Conservation (phyloP, 35 echinoderm and acorn worm genomes). For the Patiria miniata region DNA sequence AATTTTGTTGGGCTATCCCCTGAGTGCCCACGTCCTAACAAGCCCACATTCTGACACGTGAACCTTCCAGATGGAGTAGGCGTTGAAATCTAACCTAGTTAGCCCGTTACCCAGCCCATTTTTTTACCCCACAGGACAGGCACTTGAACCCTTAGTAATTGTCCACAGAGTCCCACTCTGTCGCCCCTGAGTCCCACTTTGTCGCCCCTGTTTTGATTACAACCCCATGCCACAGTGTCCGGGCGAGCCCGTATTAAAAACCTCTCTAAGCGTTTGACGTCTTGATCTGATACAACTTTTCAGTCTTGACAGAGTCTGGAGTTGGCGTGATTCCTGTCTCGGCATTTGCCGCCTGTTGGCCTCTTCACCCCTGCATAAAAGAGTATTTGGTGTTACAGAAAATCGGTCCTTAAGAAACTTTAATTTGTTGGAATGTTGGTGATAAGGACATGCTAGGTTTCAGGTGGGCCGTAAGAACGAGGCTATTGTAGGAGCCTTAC, state of each 20-base stretch:
- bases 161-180: not conserved
- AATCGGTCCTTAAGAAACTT: not conserved
- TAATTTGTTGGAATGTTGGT: slow-evolving; percentile 1
- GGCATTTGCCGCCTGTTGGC: not conserved
- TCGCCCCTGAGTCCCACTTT: not conserved
- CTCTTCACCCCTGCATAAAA: not conserved
- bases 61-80: not conserved
- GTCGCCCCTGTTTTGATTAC: not conserved
- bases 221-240: not conserved
- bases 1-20: too few relatives aligned
- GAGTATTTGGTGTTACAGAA: not conserved
- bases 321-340: too few relatives aligned
- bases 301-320: too few relatives aligned
- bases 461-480: too few relatives aligned
- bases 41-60: too few relatives aligned
- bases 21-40: too few relatives aligned
- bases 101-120: not conserved
- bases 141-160: slow-evolving; percentile 14
- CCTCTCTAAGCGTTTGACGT: too few relatives aligned
- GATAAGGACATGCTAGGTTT: too few relatives aligned
- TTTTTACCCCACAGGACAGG: not conserved
- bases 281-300: too few relatives aligned
- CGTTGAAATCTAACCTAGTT: not conserved
- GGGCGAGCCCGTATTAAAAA: too few relatives aligned
- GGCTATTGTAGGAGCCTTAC: too few relatives aligned